Evolutionary conservation across 2,113 vertebrate genomes (phyloP).

Genomic region (Hydropotes inermis): DNA sequence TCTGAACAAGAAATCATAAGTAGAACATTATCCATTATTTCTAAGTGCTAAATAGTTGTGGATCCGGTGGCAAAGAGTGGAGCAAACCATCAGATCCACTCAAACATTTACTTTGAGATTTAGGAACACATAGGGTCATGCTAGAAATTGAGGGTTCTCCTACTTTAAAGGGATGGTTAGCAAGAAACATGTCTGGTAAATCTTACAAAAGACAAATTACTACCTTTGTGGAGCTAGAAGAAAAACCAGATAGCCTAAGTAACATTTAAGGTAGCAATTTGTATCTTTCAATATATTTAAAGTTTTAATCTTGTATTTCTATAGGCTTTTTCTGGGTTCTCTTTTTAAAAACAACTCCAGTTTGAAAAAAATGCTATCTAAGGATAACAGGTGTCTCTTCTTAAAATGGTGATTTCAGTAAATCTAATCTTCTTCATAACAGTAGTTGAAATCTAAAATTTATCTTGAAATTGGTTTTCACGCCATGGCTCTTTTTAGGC

Average conservation of each 20-base stretch:
- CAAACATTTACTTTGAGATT: neutral
- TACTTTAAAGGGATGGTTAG: neutral
- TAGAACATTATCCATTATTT: neutral
- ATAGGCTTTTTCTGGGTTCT: constrained; percentile 22
- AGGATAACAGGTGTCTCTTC: constrained; percentile 13
- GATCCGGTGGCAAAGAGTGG: neutral
- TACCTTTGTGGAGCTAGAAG: neutral
- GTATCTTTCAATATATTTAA: constrained; percentile 31
- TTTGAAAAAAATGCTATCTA: neutral
- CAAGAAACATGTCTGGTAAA: neutral
- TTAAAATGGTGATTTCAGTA: neutral
- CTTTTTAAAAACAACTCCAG: constrained; percentile 29
- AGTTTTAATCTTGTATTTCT: constrained; percentile 46
- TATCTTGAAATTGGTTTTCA: constrained; percentile 22
- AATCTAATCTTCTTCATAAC: constrained; percentile 13
- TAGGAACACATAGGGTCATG: neutral
- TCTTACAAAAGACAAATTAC: neutral
- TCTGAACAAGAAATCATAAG: neutral
- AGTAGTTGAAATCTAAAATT: constrained; percentile 11
- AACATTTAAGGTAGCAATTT: constrained; percentile 48
- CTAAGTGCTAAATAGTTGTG: neutral
- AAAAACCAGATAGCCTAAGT: neutral
- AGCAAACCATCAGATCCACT: neutral
- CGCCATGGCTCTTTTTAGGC: neutral
- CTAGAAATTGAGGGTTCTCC: neutral